phyloP scores from a whole-genome alignment of 2,113 vertebrate species.

The Macquaria ambigua region DNA sequence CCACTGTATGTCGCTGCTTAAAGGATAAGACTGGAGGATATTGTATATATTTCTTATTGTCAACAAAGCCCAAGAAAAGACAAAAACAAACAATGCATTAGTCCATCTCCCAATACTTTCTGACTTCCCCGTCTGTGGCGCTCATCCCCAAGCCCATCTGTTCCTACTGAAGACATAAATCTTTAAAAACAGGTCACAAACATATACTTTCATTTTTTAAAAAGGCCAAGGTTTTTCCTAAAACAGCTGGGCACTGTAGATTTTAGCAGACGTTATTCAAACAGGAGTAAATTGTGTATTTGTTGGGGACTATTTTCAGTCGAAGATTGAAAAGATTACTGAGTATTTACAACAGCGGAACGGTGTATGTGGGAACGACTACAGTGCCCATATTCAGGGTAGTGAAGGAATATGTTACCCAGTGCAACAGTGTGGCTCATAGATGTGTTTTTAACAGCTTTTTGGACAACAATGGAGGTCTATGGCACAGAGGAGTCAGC shows the following conservation, averaged over 20 bases:
- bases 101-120: background rate
- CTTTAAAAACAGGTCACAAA: background rate
- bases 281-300: background rate
- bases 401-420: background rate
- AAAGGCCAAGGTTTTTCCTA: background rate
- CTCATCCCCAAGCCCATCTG: conserved; percentile 1
- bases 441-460: background rate
- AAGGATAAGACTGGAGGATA: background rate
- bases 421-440: background rate
- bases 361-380: background rate
- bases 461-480: background rate
- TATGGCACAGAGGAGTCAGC: background rate
- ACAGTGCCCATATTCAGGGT: background rate
- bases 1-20: background rate
- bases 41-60: background rate
- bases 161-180: background rate
- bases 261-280: background rate
- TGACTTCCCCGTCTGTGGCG: background rate
- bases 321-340: too few relatives aligned
- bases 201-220: background rate
- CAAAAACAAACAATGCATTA: background rate
- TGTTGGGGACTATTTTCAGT: background rate
- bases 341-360: background rate
- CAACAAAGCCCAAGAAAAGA: background rate
- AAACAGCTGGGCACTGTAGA: background rate